Percentiles rank a stretch among this genome's conserved stretches.
phyloP scores from a whole-genome alignment of 2,113 vertebrate species.

The Thamnaconus septentrionalis region DNA sequence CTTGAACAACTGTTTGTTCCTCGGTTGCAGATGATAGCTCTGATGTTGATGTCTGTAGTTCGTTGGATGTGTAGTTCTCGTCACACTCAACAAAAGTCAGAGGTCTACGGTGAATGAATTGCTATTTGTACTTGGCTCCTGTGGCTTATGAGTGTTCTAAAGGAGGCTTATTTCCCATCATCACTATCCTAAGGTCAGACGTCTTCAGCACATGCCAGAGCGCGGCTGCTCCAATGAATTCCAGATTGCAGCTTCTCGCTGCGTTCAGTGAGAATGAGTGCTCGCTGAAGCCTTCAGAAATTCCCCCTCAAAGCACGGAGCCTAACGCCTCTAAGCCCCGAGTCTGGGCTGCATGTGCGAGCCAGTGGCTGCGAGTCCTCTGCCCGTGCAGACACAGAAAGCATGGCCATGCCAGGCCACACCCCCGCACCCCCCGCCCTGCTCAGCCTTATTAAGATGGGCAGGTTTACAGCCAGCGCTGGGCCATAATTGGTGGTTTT shows the following conservation, averaged over 20 bases:
- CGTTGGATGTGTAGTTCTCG: no score
- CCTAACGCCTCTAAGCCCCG: constrained; percentile 41
- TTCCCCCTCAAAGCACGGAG: constrained; percentile 46
- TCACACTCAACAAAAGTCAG: no score
- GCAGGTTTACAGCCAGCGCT: constrained; percentile 58
- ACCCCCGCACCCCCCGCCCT: constrained; percentile 5
- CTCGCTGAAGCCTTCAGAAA: constrained; percentile 49
- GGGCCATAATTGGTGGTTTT: constrained; percentile 52
- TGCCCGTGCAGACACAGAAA: not conserved
- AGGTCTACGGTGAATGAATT: no score
- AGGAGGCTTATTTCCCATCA: constrained; percentile 26
- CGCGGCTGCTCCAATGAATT: constrained; percentile 43
- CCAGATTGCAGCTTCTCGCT: constrained; percentile 59
- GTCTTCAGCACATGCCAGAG: constrained; percentile 22
- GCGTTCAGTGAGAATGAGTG: constrained; percentile 43
- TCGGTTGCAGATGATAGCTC: no score
- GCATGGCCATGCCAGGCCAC: not conserved
- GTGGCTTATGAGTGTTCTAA: constrained; percentile 19
- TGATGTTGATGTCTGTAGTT: no score
- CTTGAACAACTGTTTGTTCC: no score
- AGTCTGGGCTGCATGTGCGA: constrained; percentile 54
- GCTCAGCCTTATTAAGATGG: constrained; percentile 45
- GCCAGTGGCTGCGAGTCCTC: constrained; percentile 26
- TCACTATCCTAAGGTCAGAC: constrained; percentile 6
- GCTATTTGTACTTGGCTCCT: not conserved